Evolutionary conservation across 2,888 invertebrate genomes (phyloP).

Genomic region (Adelphocoris suturalis): DNA sequence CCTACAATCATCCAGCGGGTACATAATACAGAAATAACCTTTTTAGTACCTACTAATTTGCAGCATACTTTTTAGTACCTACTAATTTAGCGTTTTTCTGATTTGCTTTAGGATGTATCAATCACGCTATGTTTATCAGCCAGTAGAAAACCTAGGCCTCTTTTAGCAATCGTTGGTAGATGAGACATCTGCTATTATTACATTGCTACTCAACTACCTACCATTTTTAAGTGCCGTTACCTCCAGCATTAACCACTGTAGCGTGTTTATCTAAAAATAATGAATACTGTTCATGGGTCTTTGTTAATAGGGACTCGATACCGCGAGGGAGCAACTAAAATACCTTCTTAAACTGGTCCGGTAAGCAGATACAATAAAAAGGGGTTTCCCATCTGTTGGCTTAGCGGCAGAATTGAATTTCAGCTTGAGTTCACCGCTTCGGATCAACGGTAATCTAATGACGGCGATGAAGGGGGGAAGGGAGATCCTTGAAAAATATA

Average conservation of each 20-base stretch:
- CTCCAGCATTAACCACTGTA: neutral
- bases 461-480: neutral
- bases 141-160: no score
- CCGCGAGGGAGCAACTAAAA: neutral
- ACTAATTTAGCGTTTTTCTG: no score
- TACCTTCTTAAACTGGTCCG: neutral
- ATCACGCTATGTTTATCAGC: no score
- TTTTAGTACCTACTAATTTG: no score
- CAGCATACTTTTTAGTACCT: no score
- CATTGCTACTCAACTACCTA: no score
- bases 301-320: neutral
- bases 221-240: no score
- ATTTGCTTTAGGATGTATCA: no score
- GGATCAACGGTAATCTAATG: slow-evolving; percentile 62
- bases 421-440: slow-evolving; percentile 60
- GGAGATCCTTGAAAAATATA: neutral
- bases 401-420: slow-evolving; percentile 55
- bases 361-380: slow-evolving; percentile 29
- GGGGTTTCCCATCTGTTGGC: slow-evolving; percentile 42
- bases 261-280: neutral
- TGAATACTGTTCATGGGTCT: neutral
- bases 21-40: no score
- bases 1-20: no score
- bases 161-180: no score
- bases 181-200: no score